phyloP scores from a whole-genome alignment of 2,888 invertebrate species.

The Bombylius major region DNA sequence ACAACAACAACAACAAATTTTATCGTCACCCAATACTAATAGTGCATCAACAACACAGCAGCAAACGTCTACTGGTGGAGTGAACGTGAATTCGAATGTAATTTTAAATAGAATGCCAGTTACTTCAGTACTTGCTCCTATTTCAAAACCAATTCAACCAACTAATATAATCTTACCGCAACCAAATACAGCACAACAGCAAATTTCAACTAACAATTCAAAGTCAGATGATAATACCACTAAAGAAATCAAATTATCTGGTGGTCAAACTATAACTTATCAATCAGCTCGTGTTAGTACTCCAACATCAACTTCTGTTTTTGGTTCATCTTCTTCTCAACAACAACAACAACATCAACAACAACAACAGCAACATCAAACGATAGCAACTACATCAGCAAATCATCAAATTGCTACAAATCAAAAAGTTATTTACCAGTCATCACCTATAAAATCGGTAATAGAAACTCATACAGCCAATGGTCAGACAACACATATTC shows the following conservation, averaged over 20 bases:
- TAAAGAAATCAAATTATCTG: constrained; percentile 7
- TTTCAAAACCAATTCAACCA: constrained; percentile 44
- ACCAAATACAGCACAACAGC: constrained; percentile 24
- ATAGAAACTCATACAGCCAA: constrained; percentile 17
- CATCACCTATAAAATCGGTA: constrained; percentile 31
- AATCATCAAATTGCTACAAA: constrained; percentile 9
- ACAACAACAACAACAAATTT: constrained; percentile 10
- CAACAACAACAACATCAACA: constrained; percentile 30
- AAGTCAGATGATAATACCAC: not conserved
- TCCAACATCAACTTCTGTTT: constrained; percentile 23
- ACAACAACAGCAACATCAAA: constrained; percentile 24
- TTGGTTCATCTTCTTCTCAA: constrained; percentile 23
- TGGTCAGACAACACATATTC: constrained; percentile 14
- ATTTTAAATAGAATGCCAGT: constrained; percentile 43
- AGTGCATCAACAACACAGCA: constrained; percentile 10
- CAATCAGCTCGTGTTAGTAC: constrained; percentile 7
- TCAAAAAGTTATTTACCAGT: constrained; percentile 1
- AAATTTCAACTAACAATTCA: constrained; percentile 14
- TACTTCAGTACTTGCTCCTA: constrained; percentile 43
- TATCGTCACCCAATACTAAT: constrained; percentile 9
- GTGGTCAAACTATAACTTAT: constrained; percentile 4
- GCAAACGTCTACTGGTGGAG: constrained; percentile 23
- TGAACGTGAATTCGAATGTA: constrained; percentile 8
- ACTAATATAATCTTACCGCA: constrained; percentile 37
- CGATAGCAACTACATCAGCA: constrained; percentile 30